Evolutionary conservation across 2,888 invertebrate species (phyloP).

Genomic region (Caradrina clavipalpis): DNA sequence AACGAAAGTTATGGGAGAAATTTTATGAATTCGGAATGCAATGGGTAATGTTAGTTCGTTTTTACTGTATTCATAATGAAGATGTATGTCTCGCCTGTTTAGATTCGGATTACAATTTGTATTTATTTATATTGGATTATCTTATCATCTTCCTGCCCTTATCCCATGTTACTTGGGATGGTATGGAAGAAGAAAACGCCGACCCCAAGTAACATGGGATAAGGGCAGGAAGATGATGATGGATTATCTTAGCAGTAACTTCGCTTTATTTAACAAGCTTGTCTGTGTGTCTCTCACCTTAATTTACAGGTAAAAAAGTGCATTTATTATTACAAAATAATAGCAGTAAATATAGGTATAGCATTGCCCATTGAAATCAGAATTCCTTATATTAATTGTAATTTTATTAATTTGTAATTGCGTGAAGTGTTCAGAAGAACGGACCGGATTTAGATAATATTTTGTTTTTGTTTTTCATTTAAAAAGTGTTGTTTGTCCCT

Average conservation of each 20-base stretch:
- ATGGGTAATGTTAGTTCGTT: conserved; percentile 12
- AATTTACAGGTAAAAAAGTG: neutral
- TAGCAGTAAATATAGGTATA: neutral
- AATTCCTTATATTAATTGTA: conserved; percentile 11
- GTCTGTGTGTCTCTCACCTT: neutral
- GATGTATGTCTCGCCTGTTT: too few relatives aligned
- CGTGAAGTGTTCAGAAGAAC: conserved; percentile 30
- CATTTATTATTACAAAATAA: neutral
- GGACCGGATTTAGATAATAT: conserved; percentile 18
- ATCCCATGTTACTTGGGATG: too few relatives aligned
- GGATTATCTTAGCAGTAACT: too few relatives aligned
- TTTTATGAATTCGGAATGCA: conserved; percentile 9
- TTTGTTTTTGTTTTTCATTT: neutral
- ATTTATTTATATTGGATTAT: too few relatives aligned
- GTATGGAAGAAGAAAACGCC: too few relatives aligned
- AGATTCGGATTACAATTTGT: too few relatives aligned
- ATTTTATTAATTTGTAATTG: conserved; percentile 28
- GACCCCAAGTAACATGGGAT: too few relatives aligned
- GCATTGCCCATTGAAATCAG: conserved; percentile 8
- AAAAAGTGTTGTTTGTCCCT: neutral
- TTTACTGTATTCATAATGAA: neutral
- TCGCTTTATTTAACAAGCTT: neutral
- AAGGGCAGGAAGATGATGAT: too few relatives aligned
- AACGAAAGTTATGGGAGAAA: conserved; percentile 36
- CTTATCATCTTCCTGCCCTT: too few relatives aligned